phyloP scores from a whole-genome alignment of 2,797 vertebrate genomes.

The Xiphorhynchus erythropygius region DNA sequence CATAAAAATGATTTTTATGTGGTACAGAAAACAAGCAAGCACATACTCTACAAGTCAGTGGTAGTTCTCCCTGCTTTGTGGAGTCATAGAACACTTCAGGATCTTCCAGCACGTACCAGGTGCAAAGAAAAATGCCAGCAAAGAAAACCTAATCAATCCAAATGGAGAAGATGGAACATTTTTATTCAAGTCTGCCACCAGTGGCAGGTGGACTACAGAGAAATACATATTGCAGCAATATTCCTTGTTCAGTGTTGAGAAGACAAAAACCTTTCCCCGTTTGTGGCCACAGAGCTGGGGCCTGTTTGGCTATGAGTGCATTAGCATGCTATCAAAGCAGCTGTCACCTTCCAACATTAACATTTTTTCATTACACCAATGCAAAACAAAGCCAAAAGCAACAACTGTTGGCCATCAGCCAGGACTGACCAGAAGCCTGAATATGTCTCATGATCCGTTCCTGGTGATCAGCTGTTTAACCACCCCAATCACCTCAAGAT shows the following conservation, averaged over 20 bases:
- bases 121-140: not conserved
- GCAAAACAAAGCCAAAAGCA: not conserved
- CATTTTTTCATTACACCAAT: not conserved
- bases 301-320: not conserved
- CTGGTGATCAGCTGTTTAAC: not conserved
- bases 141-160: not conserved
- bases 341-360: not conserved
- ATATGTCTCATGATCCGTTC: not conserved
- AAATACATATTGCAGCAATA: not conserved
- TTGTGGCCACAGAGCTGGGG: not conserved
- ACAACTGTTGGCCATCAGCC: not conserved
- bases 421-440: not conserved
- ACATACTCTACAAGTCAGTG: not conserved
- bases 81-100: not conserved
- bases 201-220: not conserved
- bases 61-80: not conserved
- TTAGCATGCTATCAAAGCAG: not conserved
- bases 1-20: not conserved
- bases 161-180: not conserved
- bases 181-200: not conserved
- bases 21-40: not conserved
- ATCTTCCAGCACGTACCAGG: not conserved
- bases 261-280: not conserved
- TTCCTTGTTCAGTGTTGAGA: not conserved
- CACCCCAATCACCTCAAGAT: not conserved